phyloP scores from a whole-genome alignment of 2,113 vertebrate species.

The Spilogale gracilis region DNA sequence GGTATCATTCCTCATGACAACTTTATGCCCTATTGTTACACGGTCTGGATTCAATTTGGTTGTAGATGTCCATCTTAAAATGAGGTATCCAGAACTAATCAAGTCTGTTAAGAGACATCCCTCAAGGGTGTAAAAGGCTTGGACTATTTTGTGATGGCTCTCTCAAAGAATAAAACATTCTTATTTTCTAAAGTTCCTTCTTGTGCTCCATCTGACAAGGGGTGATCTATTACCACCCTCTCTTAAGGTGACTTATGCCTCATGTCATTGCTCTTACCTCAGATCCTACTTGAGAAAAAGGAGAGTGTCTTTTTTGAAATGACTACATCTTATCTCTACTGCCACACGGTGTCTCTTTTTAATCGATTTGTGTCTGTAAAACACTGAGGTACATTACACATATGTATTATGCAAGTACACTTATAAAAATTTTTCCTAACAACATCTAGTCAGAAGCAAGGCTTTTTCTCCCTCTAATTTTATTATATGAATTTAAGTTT shows the following conservation, averaged over 20 bases:
- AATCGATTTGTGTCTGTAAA: slow-evolving; percentile 41
- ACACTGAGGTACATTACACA: neutral
- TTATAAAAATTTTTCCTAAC: neutral
- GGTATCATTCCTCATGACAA: neutral
- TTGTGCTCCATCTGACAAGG: slow-evolving; percentile 64
- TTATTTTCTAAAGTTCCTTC: slow-evolving; percentile 62
- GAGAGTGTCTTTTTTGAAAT: slow-evolving; percentile 23
- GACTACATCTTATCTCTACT: slow-evolving; percentile 63
- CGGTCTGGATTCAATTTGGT: slow-evolving; percentile 20
- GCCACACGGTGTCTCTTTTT: slow-evolving; percentile 31
- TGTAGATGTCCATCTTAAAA: slow-evolving; percentile 59
- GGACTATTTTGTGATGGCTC: slow-evolving; percentile 9
- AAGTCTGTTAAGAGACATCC: slow-evolving; percentile 24
- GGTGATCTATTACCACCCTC: slow-evolving; percentile 65
- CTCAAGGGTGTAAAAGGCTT: slow-evolving; percentile 1
- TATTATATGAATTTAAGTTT: neutral
- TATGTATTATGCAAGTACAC: neutral
- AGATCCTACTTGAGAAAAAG: slow-evolving; percentile 49
- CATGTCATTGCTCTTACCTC: slow-evolving; percentile 67
- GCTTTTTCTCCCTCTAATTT: neutral
- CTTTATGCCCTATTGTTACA: slow-evolving; percentile 18
- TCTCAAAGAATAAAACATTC: slow-evolving; percentile 62
- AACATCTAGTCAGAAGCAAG: neutral
- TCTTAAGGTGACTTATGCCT: slow-evolving; percentile 72
- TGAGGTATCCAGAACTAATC: slow-evolving; percentile 35